Percentiles rank a stretch among this genome's conserved stretches.
phyloP scores from a whole-genome alignment of 2,113 vertebrate genomes.

The Chascanopsetta lugubris region DNA sequence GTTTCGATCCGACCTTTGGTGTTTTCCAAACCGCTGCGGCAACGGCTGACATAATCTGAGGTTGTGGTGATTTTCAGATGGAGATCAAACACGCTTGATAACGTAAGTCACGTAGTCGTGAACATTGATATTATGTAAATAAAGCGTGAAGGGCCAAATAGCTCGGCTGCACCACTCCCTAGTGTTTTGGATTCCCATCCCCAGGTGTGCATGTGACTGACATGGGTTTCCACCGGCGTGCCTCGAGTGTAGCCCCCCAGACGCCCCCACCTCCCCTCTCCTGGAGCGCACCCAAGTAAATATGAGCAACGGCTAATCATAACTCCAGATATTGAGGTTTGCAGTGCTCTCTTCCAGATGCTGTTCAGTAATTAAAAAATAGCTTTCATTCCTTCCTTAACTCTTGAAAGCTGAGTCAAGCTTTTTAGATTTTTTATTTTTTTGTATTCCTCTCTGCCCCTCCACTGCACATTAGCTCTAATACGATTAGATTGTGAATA shows the following conservation, averaged over 20 bases:
- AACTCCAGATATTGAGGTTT: slow-evolving; percentile 74
- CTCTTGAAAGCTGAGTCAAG: slow-evolving; percentile 68
- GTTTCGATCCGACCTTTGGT: not conserved
- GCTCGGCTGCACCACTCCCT: not conserved
- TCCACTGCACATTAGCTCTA: slow-evolving; percentile 35
- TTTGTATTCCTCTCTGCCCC: slow-evolving; percentile 32
- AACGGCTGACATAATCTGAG: slow-evolving; percentile 6
- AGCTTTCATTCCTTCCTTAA: slow-evolving; percentile 75
- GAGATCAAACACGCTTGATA: not conserved
- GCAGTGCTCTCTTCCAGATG: slow-evolving; percentile 73
- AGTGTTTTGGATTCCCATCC: slow-evolving; percentile 15
- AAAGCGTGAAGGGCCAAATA: slow-evolving; percentile 13
- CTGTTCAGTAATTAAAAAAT: slow-evolving; percentile 77
- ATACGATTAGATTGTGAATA: slow-evolving; percentile 31
- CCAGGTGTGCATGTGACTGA: slow-evolving; percentile 11
- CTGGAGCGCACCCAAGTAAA: slow-evolving; percentile 64
- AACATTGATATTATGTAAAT: slow-evolving; percentile 15
- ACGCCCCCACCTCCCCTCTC: slow-evolving; percentile 15
- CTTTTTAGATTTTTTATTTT: slow-evolving; percentile 56
- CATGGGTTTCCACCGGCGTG: slow-evolving; percentile 41
- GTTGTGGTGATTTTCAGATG: slow-evolving; percentile 11
- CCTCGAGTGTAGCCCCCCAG: slow-evolving; percentile 26
- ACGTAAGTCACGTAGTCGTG: slow-evolving; percentile 10
- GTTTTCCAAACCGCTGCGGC: slow-evolving; percentile 11
- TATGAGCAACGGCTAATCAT: slow-evolving; percentile 69